Evolutionary conservation across 2,113 vertebrate genomes (phyloP).

Genomic region (Burhinus bistriatus): DNA sequence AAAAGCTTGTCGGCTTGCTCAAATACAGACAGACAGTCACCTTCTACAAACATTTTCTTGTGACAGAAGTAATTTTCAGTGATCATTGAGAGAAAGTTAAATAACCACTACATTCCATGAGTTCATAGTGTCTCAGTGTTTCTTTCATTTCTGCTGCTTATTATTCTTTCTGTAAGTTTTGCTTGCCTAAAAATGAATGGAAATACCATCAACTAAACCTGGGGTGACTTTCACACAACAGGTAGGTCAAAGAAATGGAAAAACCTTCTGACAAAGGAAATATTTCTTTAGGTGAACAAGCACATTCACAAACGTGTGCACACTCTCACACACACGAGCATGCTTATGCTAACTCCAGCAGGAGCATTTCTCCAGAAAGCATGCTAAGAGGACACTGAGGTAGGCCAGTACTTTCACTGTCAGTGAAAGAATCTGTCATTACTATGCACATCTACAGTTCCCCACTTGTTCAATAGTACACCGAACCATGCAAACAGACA

Average conservation of each 20-base stretch:
- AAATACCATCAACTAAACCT: neutral
- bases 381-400: neutral
- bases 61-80: neutral
- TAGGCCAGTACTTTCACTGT: neutral
- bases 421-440: neutral
- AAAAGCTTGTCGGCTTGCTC: neutral
- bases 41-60: neutral
- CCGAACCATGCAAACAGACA: neutral
- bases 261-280: neutral
- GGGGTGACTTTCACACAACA: neutral
- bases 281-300: neutral
- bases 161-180: neutral
- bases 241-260: neutral
- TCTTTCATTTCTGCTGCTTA: neutral
- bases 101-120: neutral
- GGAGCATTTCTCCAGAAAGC: neutral
- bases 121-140: neutral
- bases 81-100: neutral
- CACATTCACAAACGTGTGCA: neutral
- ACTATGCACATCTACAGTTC: neutral
- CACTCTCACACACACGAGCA: neutral
- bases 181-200: neutral
- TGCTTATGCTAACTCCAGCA: accelerated
- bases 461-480: neutral
- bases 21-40: neutral